Conservation (phyloP, 2,888 invertebrate genomes). For the Thysanoteuthis rhombus region DNA sequence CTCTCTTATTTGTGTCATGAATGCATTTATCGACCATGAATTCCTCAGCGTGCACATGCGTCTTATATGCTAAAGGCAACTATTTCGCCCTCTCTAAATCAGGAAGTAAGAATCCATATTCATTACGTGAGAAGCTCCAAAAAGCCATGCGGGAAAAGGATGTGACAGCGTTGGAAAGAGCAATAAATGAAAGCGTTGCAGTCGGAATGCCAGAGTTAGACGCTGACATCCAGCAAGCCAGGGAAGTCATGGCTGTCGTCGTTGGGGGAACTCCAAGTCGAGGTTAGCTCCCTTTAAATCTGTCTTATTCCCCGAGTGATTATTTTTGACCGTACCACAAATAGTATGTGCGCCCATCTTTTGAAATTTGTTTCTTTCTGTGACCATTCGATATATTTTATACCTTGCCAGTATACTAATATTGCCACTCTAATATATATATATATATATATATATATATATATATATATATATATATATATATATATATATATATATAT, state of each 20-base stretch:
- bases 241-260: background rate
- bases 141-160: background rate
- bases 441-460: too few relatives aligned
- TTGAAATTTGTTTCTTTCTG: too few relatives aligned
- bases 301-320: background rate
- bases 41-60: background rate
- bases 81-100: background rate
- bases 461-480: too few relatives aligned
- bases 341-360: too few relatives aligned
- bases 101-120: background rate
- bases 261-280: background rate
- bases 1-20: background rate
- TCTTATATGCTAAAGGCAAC: background rate
- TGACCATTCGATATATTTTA: too few relatives aligned
- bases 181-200: background rate
- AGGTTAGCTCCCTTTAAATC: background rate
- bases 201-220: conserved; percentile 14
- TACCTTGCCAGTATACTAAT: too few relatives aligned
- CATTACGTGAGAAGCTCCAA: background rate
- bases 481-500: too few relatives aligned
- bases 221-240: background rate
- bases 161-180: background rate
- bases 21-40: background rate
- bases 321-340: background rate
- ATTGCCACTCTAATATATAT: too few relatives aligned